Percentiles rank a stretch among this genome's conserved stretches.
These are phyloP conservation scores for Paralvinella palmiformis DNA, from an alignment of 1,140 invertebrate species.

Conservation along the genomic window DNA sequence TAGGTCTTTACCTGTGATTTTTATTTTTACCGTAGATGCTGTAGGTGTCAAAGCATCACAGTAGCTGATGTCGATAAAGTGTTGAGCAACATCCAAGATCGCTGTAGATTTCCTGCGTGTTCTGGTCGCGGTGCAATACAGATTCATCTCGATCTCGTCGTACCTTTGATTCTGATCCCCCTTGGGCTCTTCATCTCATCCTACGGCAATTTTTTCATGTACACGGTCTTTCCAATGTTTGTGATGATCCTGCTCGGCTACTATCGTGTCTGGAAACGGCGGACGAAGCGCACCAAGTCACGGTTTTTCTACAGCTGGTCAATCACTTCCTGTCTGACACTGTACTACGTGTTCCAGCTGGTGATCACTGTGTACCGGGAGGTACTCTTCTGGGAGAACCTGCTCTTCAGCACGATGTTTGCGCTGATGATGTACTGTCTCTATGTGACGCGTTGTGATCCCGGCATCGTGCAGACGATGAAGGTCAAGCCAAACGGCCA, in stretches of 20 bases:
- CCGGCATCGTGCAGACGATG: background rate
- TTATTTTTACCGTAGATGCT: background rate
- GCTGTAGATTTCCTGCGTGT: slow-evolving; percentile 36
- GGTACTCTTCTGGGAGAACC: slow-evolving; percentile 37
- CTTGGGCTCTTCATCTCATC: slow-evolving; percentile 30
- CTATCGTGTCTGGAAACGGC: slow-evolving; percentile 25
- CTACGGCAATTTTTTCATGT: slow-evolving; percentile 25
- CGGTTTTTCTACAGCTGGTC: slow-evolving; percentile 36
- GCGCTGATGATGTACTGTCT: slow-evolving; percentile 34
- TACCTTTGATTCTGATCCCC: slow-evolving; percentile 33
- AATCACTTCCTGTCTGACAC: slow-evolving; percentile 31
- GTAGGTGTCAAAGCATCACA: slow-evolving; percentile 29
- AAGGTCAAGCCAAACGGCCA: too few species aligned
- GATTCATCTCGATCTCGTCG: slow-evolving; percentile 31
- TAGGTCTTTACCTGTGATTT: background rate
- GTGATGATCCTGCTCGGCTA: slow-evolving; percentile 32
- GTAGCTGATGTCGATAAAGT: slow-evolving; percentile 24
- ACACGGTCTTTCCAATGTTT: slow-evolving; percentile 28
- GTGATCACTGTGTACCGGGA: slow-evolving; percentile 37
- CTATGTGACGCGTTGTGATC: slow-evolving; percentile 11
- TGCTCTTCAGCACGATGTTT: slow-evolving; percentile 30
- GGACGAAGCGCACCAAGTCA: slow-evolving; percentile 12
- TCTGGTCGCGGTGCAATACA: slow-evolving; percentile 33
- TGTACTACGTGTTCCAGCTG: slow-evolving; percentile 30
- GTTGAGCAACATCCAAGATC: slow-evolving; percentile 25